Base-by-base conservation (phyloP, 2,888 invertebrate species). In the Thecocarcelia acutangulata region DNA sequence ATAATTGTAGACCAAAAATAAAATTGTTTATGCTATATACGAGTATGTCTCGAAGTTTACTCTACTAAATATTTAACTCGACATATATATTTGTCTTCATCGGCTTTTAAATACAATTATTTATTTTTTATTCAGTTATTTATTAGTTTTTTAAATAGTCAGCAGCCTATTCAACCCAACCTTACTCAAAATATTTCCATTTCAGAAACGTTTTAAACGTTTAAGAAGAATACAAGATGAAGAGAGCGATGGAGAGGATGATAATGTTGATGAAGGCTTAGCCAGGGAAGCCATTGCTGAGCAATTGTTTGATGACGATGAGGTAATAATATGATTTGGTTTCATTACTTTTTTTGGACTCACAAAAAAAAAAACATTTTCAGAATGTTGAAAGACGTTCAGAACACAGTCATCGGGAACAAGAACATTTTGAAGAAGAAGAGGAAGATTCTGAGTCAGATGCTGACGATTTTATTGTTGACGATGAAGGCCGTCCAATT, bases 391-490 rank as follows among this genome's bases (percentile, higher is more conserved):
- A 96, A 86, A 92, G 94, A 76, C 93, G 94, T 54, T 96, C 96
- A 21, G 96, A 96, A 87, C 91, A 93, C 1, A 93, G 93, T 84
- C 93, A 94, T 46, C 92, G 94, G 9, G 93, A 93, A 1, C 92
- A 92, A 0, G 88, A 89, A 37, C 76, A 86, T 54, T 89, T 87
- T 46, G 93, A 94, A 64, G 95, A 94, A 83, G 96, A 96, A 83
- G 95, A 95, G 44, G 96, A 96, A 85, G 93, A 95, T 79, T 95
- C 96, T 82, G 94, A 94, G 85, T 96, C 96, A 0, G 97, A 97
- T 89, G 96, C 96, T 3, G 98, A 98, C 92, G 98, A 98, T 90
- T 99, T 99, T 89, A 99, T 99, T 88, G 99, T 99, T 0, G 98
- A 98, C 87, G 98, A 98, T 87, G 97, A 98, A 87, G 98, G 97